These are phyloP conservation scores for Crotalus adamanteus DNA, from an alignment of 2,797 vertebrate species.

Conservation along the genomic window DNA sequence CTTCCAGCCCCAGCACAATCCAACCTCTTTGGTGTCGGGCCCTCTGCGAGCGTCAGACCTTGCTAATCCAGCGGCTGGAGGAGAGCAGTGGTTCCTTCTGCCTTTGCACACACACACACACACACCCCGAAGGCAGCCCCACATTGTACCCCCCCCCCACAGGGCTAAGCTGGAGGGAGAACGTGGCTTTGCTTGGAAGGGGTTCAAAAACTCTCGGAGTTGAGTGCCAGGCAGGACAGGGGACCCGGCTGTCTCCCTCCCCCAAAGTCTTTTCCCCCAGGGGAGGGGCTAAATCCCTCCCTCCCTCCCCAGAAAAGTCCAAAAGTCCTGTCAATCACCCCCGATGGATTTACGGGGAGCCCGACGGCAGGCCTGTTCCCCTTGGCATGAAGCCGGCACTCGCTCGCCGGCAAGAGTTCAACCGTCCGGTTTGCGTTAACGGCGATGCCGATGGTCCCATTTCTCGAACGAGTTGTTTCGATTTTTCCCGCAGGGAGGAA, in stretches of 20 bases:
- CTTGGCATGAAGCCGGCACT: background rate
- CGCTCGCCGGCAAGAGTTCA: background rate
- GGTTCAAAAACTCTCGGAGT: too few relatives aligned
- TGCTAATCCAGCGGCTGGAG: background rate
- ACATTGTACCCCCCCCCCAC: background rate
- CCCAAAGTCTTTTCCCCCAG: background rate
- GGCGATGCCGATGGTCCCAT: background rate
- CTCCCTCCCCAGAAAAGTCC: background rate
- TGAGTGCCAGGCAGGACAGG: background rate
- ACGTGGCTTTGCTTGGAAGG: too few relatives aligned
- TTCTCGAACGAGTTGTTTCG: accelerated
- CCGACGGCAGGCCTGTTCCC: accelerated
- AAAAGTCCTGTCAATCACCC: too few relatives aligned
- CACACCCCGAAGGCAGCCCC: accelerated
- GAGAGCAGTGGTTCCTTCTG: background rate
- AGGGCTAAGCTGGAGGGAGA: background rate
- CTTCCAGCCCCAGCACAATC: background rate
- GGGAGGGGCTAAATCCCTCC: background rate
- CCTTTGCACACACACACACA: too few relatives aligned
- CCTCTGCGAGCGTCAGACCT: background rate
- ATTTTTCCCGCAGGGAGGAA: accelerated
- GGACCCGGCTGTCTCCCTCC: background rate
- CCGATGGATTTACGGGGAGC: accelerated
- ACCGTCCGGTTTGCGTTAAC: accelerated
- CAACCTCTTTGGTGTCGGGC: constrained; percentile 23